A percentile compares a stretch with the other conserved stretches of the same genome.
These are phyloP conservation scores for Mastigias papua DNA, from an alignment of 30 jellyfish, hydroid and myxozoan genomes.

Conservation along the genomic window DNA sequence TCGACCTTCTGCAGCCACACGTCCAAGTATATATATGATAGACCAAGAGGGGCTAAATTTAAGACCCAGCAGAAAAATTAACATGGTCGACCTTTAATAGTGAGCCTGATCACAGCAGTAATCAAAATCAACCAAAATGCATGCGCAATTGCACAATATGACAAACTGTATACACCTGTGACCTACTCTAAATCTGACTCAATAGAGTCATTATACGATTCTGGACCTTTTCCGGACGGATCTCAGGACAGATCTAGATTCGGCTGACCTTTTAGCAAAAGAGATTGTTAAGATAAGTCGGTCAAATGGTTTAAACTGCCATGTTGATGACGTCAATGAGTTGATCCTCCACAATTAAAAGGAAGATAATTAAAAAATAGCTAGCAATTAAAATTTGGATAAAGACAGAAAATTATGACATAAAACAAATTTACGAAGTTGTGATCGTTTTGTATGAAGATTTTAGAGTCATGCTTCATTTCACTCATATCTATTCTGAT, in stretches of 20 bases:
- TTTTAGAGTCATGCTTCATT: no score
- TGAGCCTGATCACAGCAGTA: background rate
- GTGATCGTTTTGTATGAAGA: no score
- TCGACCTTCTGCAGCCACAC: no score
- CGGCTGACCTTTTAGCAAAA: background rate
- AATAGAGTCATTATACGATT: background rate
- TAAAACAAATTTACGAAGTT: no score
- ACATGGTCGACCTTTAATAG: background rate
- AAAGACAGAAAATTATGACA: no score
- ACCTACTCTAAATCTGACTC: background rate
- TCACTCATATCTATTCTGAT: no score
- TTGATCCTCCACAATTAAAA: background rate
- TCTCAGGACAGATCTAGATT: background rate
- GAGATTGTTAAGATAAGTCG: background rate
- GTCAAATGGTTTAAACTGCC: background rate
- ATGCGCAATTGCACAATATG: background rate
- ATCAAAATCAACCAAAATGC: background rate
- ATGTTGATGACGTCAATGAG: background rate
- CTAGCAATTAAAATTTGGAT: no score
- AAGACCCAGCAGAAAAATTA: background rate
- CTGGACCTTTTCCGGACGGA: background rate
- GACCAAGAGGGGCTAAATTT: background rate
- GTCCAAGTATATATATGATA: no score
- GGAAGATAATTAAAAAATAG: background rate
- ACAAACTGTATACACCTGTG: background rate